Evolutionary conservation across 2,888 invertebrate species (phyloP).

Genomic region (Merodon equestris): DNA sequence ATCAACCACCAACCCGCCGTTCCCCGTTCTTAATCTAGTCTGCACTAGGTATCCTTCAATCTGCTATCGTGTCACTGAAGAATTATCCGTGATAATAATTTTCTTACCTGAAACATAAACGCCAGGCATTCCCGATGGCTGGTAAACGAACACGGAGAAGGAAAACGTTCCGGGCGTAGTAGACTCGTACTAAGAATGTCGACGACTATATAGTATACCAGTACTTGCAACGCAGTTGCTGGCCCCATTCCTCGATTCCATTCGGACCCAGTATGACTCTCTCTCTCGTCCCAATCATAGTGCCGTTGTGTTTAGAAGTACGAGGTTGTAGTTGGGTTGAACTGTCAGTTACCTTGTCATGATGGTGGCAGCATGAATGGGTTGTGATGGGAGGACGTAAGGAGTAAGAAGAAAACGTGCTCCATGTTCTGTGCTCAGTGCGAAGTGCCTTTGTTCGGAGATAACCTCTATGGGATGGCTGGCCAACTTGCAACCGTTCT

Average conservation of each 20-base stretch:
- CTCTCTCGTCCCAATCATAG: background rate
- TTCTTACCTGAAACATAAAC: slow-evolving; percentile 31
- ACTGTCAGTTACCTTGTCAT: too few species aligned
- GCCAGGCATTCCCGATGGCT: slow-evolving; percentile 8
- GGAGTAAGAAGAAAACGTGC: background rate
- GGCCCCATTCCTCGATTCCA: slow-evolving; percentile 5
- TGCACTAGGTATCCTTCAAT: slow-evolving; percentile 10
- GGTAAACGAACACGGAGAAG: background rate
- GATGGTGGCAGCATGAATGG: too few species aligned
- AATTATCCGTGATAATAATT: slow-evolving; percentile 47
- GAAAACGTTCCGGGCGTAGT: too few species aligned
- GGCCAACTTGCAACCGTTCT: too few species aligned
- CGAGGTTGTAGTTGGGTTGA: background rate
- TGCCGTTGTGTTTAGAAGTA: slow-evolving; percentile 14
- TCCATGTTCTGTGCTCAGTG: background rate
- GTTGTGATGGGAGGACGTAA: background rate
- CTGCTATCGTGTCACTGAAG: slow-evolving; percentile 40
- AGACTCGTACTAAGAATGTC: too few species aligned
- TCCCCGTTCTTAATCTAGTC: too few species aligned
- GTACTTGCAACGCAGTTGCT: too few species aligned
- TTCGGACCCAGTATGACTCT: slow-evolving; percentile 27
- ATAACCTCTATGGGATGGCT: slow-evolving; percentile 8
- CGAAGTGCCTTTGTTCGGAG: slow-evolving; percentile 14
- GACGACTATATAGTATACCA: too few species aligned
- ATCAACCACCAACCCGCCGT: slow-evolving; percentile 3